phyloP scores from a whole-genome alignment of 2,113 vertebrate species.

The Amazona guildingii region DNA sequence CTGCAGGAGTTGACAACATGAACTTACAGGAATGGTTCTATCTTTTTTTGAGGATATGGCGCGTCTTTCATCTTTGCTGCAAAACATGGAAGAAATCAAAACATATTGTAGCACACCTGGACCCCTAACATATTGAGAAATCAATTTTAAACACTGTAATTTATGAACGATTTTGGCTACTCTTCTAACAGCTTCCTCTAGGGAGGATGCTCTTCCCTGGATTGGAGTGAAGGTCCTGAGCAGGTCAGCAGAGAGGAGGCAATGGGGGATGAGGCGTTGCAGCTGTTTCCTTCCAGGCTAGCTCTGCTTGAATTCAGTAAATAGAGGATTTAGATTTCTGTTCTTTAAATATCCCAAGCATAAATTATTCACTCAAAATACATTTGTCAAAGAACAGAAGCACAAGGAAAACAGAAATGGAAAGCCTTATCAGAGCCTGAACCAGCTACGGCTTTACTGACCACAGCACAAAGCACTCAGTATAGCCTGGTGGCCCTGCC shows the following conservation, averaged over 20 bases:
- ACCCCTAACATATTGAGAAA: neutral
- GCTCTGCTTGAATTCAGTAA: neutral
- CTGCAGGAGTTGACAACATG: neutral
- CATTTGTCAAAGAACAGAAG: conserved; percentile 38
- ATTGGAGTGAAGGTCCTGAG: neutral
- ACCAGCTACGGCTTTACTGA: neutral
- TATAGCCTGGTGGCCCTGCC: neutral
- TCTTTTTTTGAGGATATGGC: neutral
- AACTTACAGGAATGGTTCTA: neutral
- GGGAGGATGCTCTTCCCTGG: neutral
- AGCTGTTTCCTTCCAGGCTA: conserved; percentile 5
- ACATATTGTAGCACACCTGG: neutral
- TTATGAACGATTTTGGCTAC: neutral
- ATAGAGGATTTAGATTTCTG: conserved; percentile 26
- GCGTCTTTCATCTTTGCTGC: neutral
- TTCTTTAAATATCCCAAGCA: conserved; percentile 57
- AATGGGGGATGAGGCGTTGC: neutral
- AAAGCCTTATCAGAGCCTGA: neutral
- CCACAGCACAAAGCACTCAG: neutral
- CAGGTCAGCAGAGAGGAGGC: neutral
- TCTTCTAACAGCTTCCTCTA: neutral
- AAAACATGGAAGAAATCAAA: neutral
- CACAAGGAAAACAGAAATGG: neutral
- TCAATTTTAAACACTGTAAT: neutral
- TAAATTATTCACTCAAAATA: conserved; percentile 65